Evolutionary conservation across 2,113 vertebrate genomes (phyloP).

Genomic region (Eupsittula cactorum): DNA sequence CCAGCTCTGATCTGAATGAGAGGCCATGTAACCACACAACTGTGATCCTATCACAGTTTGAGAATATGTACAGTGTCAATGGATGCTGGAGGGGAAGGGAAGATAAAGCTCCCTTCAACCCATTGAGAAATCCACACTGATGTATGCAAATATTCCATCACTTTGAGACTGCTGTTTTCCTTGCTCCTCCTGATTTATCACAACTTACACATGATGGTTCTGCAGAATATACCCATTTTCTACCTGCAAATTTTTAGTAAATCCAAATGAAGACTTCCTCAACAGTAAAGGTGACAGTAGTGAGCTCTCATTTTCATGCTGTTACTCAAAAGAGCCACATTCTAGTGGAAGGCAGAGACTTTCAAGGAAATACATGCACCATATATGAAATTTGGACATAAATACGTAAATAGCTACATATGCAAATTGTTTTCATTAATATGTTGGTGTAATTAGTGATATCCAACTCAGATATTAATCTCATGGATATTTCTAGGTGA

Average conservation of each 20-base stretch:
- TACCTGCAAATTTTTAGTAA: neutral
- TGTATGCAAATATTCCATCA: neutral
- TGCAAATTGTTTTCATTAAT: neutral
- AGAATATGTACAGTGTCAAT: fast-evolving
- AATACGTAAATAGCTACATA: neutral
- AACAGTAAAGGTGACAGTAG: neutral
- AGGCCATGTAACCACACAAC: neutral
- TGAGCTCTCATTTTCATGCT: neutral
- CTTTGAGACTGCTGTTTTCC: neutral
- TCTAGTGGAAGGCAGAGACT: neutral
- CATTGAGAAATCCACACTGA: neutral
- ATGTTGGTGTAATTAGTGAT: neutral
- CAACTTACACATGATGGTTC: neutral
- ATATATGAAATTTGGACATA: neutral
- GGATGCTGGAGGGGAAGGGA: neutral
- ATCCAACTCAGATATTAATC: neutral
- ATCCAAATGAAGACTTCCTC: neutral
- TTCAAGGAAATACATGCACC: fast-evolving
- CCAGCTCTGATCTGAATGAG: neutral
- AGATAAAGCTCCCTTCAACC: neutral
- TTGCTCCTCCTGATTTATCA: neutral
- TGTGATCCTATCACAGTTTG: neutral
- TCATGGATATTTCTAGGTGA: neutral
- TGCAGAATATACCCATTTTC: neutral
- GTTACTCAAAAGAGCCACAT: neutral